Conservation (phyloP, 2,113 vertebrate species). For the Labeo rohita region DNA sequence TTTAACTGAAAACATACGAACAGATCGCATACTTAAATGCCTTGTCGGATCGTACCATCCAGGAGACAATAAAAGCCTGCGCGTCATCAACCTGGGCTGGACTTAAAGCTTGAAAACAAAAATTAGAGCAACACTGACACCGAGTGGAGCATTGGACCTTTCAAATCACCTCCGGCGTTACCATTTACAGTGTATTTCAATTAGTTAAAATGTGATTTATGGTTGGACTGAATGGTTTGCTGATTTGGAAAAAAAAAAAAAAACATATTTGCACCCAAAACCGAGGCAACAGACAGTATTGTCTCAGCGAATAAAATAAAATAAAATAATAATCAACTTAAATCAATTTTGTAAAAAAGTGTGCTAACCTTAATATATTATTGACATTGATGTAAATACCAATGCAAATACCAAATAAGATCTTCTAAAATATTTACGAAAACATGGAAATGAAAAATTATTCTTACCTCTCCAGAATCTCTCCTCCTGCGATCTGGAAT, state of each 20-base stretch:
- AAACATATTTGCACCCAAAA: not conserved
- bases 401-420: not conserved
- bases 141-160: slow-evolving; percentile 53
- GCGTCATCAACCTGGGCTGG: not conserved
- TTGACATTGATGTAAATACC: not conserved
- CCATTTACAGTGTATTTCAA: not conserved
- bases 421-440: not conserved
- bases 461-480: too few relatives aligned
- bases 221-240: too few relatives aligned
- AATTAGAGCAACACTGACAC: slow-evolving; percentile 63
- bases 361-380: not conserved
- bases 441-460: too few relatives aligned
- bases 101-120: not conserved
- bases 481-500: too few relatives aligned
- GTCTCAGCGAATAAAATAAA: not conserved
- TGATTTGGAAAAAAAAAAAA: too few relatives aligned
- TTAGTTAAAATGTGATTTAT: not conserved
- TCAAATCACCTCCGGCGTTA: not conserved
- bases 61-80: not conserved
- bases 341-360: not conserved
- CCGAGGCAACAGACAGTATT: not conserved
- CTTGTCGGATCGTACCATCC: not conserved
- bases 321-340: too few relatives aligned
- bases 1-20: not conserved
- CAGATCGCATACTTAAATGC: not conserved